Conservation (phyloP, 1,140 invertebrate genomes). For the Bathynomus jamesi region DNA sequence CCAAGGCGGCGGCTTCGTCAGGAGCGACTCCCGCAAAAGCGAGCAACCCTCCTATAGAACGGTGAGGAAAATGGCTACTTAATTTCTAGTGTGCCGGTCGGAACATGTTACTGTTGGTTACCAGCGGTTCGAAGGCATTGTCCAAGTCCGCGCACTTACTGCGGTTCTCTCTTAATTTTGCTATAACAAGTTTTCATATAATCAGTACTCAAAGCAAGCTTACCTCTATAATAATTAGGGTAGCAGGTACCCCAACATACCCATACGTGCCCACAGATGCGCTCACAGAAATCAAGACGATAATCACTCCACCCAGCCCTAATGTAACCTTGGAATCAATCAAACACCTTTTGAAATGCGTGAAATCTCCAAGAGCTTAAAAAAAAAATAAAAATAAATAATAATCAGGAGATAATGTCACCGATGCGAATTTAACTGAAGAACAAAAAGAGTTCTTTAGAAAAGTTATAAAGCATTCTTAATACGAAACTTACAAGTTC, state of each 20-base stretch:
- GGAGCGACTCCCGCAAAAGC: no score
- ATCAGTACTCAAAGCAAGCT: no score
- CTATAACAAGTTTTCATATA: no score
- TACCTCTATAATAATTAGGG: constrained; percentile 93
- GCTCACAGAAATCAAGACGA: constrained; percentile 83
- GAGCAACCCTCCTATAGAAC: no score
- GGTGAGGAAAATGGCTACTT: no score
- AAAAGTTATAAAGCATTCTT: not conserved
- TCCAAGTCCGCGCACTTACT: no score
- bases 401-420: constrained; percentile 43
- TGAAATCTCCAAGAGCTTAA: constrained; percentile 25
- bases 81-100: no score
- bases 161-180: no score
- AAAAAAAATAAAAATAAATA: no score
- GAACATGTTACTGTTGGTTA: no score
- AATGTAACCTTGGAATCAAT: constrained; percentile 73
- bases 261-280: constrained; percentile 90
- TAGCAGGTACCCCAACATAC: constrained; percentile 78
- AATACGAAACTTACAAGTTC: not conserved
- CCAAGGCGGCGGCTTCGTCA: no score
- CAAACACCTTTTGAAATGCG: constrained; percentile 48
- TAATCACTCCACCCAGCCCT: constrained; percentile 79
- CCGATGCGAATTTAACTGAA: constrained; percentile 88
- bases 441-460: constrained; percentile 39
- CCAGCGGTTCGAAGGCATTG: no score